Base-by-base conservation (phyloP, 2,888 invertebrate genomes). In the Steinernema carpocapsae region DNA sequence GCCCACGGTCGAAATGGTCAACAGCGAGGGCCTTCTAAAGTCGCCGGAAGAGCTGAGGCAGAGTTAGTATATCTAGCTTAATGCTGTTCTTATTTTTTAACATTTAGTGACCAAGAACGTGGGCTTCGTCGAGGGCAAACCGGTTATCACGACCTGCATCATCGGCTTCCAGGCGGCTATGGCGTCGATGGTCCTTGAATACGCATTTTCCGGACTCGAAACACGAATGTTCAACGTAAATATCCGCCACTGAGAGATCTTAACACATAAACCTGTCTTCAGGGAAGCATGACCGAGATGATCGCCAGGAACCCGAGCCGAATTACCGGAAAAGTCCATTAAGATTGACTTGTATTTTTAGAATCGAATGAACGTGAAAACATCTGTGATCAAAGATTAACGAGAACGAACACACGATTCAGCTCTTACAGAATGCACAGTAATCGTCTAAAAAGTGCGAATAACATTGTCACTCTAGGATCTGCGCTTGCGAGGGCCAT, bases 141-240 rank as follows among this genome's bases (percentile, higher is more conserved):
- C 78, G 32, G 76, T 78, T 1, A 74, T 80, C 24, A 80, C 82
- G 1, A 73, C 78, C 3, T 85, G 85, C 74, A 83, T 82, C 73
- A 75, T 77, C 7, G 85, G 85, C 29, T 81, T 82, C 64, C 85
- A 85, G 59, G 85, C 83, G 0, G 80, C 83, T n/a, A 76, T 84
- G n/a, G 74, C 79, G 10, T 76, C 78, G n/a, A 71, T 79, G 14
- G 80, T 77, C 0, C 72, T 83, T 19, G 76, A 75, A 42, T 70
- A 74, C 29, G 74, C 76, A 32, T 77, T 77, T 42, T 59, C 77
- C n/a, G 82, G 80, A 48, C 42, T 77, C 24, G 72, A 74, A 12
- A 76, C 79, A 1, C 78, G 79, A 43, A 59, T 83, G 46, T 83
- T 81, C 76, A 82, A 81, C 77, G 82, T 82, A 64, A 74, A 78